These are phyloP conservation scores for Meloidogyne hapla DNA, from an alignment of 1,140 invertebrate genomes.

Conservation along the genomic window DNA sequence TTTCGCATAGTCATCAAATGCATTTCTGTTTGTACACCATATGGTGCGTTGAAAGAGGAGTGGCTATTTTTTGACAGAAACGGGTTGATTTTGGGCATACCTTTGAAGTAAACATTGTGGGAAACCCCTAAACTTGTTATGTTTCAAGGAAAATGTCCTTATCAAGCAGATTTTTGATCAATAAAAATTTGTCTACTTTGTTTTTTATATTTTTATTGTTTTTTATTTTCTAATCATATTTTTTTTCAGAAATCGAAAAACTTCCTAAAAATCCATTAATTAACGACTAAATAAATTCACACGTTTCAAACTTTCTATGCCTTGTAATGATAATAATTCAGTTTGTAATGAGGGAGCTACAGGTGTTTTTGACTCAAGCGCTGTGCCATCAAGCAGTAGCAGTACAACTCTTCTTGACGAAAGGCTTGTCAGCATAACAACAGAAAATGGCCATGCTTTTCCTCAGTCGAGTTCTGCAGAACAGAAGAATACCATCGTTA, in stretches of 20 bases:
- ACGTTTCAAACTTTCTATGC: conserved; percentile 22
- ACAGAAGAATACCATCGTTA: neutral
- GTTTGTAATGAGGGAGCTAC: conserved; percentile 11
- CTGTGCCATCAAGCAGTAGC: conserved; percentile 18
- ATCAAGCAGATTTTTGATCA: too few relatives aligned
- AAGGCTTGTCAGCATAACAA: conserved; percentile 6
- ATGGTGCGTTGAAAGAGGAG: neutral
- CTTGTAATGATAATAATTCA: conserved; percentile 20
- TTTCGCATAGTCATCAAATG: neutral
- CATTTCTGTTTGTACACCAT: neutral
- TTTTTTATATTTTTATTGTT: too few relatives aligned
- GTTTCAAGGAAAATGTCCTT: neutral
- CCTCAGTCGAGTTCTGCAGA: neutral
- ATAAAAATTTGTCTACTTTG: too few relatives aligned
- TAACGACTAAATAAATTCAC: neutral
- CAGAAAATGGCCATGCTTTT: neutral
- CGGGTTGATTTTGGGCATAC: neutral
- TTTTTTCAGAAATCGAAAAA: neutral
- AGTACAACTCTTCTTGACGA: conserved; percentile 9
- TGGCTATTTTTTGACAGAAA: neutral
- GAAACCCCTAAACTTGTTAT: neutral
- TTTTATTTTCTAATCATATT: neutral
- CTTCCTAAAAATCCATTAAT: neutral
- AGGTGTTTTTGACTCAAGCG: conserved; percentile 8
- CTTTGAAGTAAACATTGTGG: neutral